These are phyloP conservation scores for Fistularia commersonii DNA, from an alignment of 2,797 vertebrate genomes.

Conservation along the genomic window DNA sequence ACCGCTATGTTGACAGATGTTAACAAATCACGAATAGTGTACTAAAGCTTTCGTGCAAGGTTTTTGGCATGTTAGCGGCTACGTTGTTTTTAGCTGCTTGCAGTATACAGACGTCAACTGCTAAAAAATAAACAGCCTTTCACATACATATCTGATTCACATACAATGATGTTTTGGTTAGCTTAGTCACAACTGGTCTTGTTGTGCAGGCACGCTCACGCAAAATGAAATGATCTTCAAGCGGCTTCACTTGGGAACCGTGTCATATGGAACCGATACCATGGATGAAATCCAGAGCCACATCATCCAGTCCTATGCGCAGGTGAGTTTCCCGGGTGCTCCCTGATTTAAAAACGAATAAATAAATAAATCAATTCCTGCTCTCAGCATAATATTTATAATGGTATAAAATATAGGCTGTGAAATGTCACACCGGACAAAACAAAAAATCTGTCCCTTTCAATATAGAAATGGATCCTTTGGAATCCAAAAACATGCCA, in stretches of 20 bases:
- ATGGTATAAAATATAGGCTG: background rate
- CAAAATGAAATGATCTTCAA: constrained; percentile 99
- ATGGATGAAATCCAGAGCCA: constrained; percentile 98
- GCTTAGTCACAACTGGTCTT: too few relatives aligned
- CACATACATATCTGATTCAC: too few relatives aligned
- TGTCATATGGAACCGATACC: constrained; percentile 91
- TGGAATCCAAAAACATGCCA: constrained; percentile 1
- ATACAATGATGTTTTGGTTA: too few relatives aligned
- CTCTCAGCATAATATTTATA: background rate
- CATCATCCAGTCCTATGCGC: constrained; percentile 81
- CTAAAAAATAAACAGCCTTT: too few relatives aligned
- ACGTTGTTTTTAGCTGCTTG: too few relatives aligned
- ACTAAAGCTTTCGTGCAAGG: too few relatives aligned
- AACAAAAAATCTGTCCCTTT: constrained; percentile 6
- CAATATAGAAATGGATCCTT: background rate
- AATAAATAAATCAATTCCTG: too few relatives aligned
- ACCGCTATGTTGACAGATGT: too few relatives aligned
- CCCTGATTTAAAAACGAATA: too few relatives aligned
- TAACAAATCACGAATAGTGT: too few relatives aligned
- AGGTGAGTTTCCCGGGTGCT: constrained; percentile 70
- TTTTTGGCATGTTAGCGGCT: too few relatives aligned
- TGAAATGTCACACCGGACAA: background rate
- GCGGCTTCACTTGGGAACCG: constrained; percentile 79
- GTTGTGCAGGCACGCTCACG: constrained; percentile 86
- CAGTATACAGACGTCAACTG: too few relatives aligned